Percentiles rank a stretch among this genome's conserved stretches.
These are phyloP conservation scores for Halichoeres trimaculatus DNA, from an alignment of 2,113 vertebrate species.

Conservation along the genomic window DNA sequence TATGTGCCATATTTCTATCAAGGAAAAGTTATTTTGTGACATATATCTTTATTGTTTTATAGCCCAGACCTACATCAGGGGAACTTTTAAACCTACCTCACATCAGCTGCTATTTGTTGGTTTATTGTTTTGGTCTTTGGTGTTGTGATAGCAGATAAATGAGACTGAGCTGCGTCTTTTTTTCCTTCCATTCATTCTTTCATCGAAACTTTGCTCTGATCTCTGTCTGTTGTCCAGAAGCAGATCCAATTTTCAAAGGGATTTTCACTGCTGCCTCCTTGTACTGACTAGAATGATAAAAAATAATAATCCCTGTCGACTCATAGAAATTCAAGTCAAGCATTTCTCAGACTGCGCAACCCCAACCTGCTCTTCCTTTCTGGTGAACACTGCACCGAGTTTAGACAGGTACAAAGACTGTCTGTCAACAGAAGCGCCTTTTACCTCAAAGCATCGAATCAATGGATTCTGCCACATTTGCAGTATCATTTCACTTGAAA, in stretches of 20 bases:
- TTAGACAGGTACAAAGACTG: too few species aligned
- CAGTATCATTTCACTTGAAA: too few species aligned
- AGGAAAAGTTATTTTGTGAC: too few species aligned
- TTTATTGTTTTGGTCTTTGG: not conserved
- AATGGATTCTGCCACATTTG: too few species aligned
- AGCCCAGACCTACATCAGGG: not conserved
- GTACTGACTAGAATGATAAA: not conserved
- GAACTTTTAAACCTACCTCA: constrained; percentile 2
- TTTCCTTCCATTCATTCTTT: too few species aligned
- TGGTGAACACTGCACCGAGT: too few species aligned
- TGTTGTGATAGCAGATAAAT: not conserved
- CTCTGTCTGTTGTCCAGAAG: not conserved
- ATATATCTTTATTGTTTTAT: too few species aligned
- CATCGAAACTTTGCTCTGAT: not conserved
- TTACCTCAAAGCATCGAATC: too few species aligned
- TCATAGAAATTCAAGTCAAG: not conserved
- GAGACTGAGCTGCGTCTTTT: not conserved
- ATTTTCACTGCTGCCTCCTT: not conserved
- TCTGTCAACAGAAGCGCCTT: too few species aligned
- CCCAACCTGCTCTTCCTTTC: too few species aligned
- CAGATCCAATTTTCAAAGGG: not conserved
- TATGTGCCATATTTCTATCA: too few species aligned
- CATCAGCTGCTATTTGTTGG: not conserved
- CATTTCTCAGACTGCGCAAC: not conserved
- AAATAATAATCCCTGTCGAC: not conserved